Evolutionary conservation across 2,888 invertebrate genomes (phyloP).

Genomic region (Nebria brevicollis): DNA sequence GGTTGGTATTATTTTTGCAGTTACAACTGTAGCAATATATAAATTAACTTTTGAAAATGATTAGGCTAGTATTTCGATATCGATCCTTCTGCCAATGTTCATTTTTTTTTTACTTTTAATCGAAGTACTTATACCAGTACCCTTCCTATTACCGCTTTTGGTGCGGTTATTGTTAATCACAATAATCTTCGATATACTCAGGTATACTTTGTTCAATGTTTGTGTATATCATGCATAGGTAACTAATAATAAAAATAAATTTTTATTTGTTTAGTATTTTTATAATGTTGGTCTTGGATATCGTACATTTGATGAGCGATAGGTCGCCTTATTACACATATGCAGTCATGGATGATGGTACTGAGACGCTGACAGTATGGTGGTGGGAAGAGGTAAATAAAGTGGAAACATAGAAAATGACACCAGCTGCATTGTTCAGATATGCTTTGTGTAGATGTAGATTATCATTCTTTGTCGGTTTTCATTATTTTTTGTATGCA

Average conservation of each 20-base stretch:
- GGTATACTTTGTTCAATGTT: conserved; percentile 66
- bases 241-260: background rate
- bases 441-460: background rate
- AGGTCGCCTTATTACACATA: conserved; percentile 98
- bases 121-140: conserved; percentile 90
- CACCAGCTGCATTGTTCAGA: too few species aligned
- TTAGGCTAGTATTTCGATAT: conserved; percentile 93
- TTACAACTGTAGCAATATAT: background rate
- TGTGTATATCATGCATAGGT: too few species aligned
- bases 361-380: conserved; percentile 85
- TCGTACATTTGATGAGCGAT: conserved; percentile 78
- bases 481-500: background rate
- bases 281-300: conserved; percentile 93
- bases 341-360: conserved; percentile 90
- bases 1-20: conserved; percentile 64
- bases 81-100: conserved; percentile 92
- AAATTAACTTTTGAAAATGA: background rate
- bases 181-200: conserved; percentile 95
- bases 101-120: conserved; percentile 95
- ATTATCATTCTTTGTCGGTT: too few species aligned
- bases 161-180: conserved; percentile 96
- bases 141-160: conserved; percentile 90
- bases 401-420: too few species aligned
- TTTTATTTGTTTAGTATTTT: conserved; percentile 75
- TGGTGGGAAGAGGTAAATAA: conserved; percentile 67